These are phyloP conservation scores for Cyanoderma ruficeps DNA, from an alignment of 2,113 vertebrate species.

Conservation along the genomic window DNA sequence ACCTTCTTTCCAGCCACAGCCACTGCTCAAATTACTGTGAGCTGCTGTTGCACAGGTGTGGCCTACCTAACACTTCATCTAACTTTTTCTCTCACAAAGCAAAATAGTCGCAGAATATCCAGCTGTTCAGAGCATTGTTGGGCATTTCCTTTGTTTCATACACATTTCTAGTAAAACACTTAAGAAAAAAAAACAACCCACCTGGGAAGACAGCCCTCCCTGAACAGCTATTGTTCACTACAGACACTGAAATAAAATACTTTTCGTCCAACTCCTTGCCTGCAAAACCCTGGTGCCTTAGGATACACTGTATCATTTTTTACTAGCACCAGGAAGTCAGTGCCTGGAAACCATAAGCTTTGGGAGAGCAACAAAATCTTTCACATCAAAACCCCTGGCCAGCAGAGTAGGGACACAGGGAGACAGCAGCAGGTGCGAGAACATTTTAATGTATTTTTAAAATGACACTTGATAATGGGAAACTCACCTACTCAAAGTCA, in stretches of 20 bases:
- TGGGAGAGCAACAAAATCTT: background rate
- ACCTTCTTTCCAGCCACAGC: background rate
- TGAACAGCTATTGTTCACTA: background rate
- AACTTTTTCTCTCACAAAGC: background rate
- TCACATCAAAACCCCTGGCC: background rate
- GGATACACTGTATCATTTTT: background rate
- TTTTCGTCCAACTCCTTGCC: background rate
- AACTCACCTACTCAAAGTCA: background rate
- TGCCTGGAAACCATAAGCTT: background rate
- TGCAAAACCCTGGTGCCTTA: accelerated
- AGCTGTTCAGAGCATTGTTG: slow-evolving; percentile 30
- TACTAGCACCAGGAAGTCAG: background rate
- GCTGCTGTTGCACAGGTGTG: background rate
- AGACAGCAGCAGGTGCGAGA: background rate
- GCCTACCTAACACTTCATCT: background rate
- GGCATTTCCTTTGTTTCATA: slow-evolving; percentile 46
- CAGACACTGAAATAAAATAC: background rate
- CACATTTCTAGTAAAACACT: slow-evolving; percentile 17
- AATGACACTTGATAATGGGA: background rate
- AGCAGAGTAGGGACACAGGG: accelerated
- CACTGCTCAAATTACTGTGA: accelerated
- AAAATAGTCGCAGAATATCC: slow-evolving; percentile 17
- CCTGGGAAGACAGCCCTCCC: background rate
- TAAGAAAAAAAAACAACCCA: background rate
- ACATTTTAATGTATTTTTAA: background rate